A percentile compares a stretch with the other conserved stretches of the same genome.
Conservation (phyloP, 2,113 vertebrate species). For the Monarcha castaneiventris region DNA sequence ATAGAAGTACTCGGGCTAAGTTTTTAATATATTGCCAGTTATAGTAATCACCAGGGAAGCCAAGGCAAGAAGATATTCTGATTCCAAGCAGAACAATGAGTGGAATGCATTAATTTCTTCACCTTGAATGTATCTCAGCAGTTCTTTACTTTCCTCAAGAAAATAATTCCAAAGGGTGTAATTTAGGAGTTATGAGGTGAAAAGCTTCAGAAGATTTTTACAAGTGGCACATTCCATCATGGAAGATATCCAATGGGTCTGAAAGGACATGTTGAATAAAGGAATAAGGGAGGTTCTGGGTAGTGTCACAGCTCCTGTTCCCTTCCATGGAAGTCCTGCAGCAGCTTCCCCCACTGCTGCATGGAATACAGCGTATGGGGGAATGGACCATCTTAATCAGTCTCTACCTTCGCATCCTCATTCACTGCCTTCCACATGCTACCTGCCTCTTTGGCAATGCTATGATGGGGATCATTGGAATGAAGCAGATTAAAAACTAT, state of each 20-base stretch:
- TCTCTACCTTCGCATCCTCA: neutral
- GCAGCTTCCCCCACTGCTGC: neutral
- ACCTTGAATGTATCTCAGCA: neutral
- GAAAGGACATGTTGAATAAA: neutral
- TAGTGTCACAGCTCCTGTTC: neutral
- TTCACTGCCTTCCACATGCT: neutral
- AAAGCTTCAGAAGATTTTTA: neutral
- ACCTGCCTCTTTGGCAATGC: neutral
- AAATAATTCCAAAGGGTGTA: neutral
- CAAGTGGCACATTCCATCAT: neutral
- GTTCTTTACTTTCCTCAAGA: neutral
- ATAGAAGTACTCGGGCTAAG: neutral
- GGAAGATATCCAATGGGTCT: neutral
- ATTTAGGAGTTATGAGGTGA: neutral
- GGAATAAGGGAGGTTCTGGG: neutral
- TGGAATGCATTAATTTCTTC: neutral
- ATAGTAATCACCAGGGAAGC: conserved; percentile 2
- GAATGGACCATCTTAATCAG: neutral
- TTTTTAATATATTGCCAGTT: conserved; percentile 20
- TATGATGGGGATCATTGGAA: neutral
- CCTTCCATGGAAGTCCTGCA: neutral
- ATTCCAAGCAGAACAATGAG: neutral
- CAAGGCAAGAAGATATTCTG: neutral
- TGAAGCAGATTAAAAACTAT: neutral
- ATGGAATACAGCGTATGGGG: accelerated